Evolutionary conservation across 2,888 invertebrate species (phyloP).

Genomic region (Xanthorhoe designata): DNA sequence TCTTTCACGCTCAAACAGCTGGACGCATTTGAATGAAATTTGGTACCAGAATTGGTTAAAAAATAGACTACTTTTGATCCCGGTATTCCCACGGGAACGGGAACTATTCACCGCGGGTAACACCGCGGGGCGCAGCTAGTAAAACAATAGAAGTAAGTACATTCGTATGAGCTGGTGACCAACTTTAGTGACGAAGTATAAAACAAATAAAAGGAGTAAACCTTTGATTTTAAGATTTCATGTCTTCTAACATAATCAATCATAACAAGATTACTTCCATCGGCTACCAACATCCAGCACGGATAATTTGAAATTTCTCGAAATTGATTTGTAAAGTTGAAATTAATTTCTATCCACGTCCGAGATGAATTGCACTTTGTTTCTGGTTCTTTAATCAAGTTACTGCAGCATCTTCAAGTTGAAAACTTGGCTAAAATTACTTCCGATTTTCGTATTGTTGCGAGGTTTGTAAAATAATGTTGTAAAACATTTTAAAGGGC

Average conservation of each 20-base stretch:
- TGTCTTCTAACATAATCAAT: not conserved
- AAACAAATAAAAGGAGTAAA: not conserved
- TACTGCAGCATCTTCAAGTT: conserved; percentile 43
- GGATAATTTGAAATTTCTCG: not conserved
- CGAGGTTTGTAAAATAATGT: not conserved
- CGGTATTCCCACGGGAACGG: no score
- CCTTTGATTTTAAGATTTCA: not conserved
- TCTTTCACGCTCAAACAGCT: no score
- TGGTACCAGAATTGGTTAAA: no score
- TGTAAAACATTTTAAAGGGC: no score
- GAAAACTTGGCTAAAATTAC: conserved; percentile 32
- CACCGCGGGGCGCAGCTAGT: no score
- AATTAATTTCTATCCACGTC: conserved; percentile 41
- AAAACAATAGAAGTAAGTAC: no score
- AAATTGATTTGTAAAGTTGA: conserved; percentile 32
- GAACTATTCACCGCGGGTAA: no score
- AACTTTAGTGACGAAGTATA: no score
- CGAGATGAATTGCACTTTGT: conserved; percentile 46
- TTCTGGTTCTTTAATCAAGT: conserved; percentile 48
- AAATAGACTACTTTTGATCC: no score
- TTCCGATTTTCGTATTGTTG: conserved; percentile 14
- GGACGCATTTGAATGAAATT: no score
- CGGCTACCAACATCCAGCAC: not conserved
- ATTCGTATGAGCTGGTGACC: no score
- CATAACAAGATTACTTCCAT: conserved; percentile 1